Base-by-base conservation (phyloP, 2,888 invertebrate species). In the Pyrocoelia pectoralis region DNA sequence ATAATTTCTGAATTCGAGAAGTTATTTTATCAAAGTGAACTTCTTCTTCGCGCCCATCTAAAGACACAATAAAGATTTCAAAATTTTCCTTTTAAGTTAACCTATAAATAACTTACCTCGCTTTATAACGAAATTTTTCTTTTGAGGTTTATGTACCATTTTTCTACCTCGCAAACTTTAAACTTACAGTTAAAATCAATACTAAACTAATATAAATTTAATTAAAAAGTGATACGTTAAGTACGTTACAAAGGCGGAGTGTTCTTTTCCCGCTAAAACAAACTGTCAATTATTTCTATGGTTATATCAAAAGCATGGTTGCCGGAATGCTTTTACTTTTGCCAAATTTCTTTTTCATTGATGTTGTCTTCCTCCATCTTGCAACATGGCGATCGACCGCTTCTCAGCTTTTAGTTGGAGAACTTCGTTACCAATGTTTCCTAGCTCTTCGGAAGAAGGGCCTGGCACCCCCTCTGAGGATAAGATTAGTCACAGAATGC, bases 21-120 rank as follows among this genome's bases (percentile, higher is more conserved):
- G 98, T 98, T 65, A 99, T 99, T 86, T 99, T 99, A 81, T 99
- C 98, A 78, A 98, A 93, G 82, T 96, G 95, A 1, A 98, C 93
- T 72, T 90, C 90, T 80, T 99, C 98, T 77, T 90, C 88, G 56
- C 94, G 86, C 0, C 97, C 97, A 86, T 92, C 96, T 94, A 73
- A 12, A 5, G 29, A 29, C 14, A 38, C 17, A 49, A 56, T 41
- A 29, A 2, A 28, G 15, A 48, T 15, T 28, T n/a, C 24, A n/a
- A n/a, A n/a, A n/a, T 15, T 12, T 19, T 41, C 29, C 33, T 24
- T 19, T 17, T 18, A 12, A 28, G 4, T 24, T 52, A 52, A 52
- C 52, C 52, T 52, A 33, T 17, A 50, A 48, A 50, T 14, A 3
- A 10, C 78, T 80, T 77, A 85, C 85, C 83, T 77, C 85, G 78